Conservation (phyloP, 2,113 vertebrate genomes). For the Oriolus oriolus region DNA sequence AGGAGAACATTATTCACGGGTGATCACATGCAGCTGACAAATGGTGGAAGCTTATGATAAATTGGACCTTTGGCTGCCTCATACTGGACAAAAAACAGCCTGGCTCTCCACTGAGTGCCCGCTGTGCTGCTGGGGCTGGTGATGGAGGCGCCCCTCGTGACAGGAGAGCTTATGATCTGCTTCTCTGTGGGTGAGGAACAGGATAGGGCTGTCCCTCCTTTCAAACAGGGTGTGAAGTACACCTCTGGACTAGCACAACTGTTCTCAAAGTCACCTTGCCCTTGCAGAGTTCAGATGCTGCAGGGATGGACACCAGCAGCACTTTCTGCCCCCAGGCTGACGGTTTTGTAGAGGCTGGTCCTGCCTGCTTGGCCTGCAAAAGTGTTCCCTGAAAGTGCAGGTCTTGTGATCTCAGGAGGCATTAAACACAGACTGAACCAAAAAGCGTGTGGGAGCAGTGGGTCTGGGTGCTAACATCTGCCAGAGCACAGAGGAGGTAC, state of each 20-base stretch:
- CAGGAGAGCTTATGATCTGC: not conserved
- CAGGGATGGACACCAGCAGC: not conserved
- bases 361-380: not conserved
- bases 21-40: not conserved
- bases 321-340: not conserved
- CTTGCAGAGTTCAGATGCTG: not conserved
- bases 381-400: rapidly evolving
- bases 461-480: not conserved
- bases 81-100: not conserved
- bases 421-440: not conserved
- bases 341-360: not conserved
- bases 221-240: not conserved
- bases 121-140: not conserved
- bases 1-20: not conserved
- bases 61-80: not conserved
- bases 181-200: not conserved
- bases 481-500: not conserved
- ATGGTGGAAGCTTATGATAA: not conserved
- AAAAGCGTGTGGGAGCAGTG: not conserved
- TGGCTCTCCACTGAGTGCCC: not conserved
- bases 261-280: not conserved
- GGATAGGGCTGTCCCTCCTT: not conserved
- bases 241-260: not conserved
- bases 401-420: not conserved
- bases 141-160: not conserved